Conservation (phyloP, 2,888 invertebrate genomes). For the Carterocephalus palaemon region DNA sequence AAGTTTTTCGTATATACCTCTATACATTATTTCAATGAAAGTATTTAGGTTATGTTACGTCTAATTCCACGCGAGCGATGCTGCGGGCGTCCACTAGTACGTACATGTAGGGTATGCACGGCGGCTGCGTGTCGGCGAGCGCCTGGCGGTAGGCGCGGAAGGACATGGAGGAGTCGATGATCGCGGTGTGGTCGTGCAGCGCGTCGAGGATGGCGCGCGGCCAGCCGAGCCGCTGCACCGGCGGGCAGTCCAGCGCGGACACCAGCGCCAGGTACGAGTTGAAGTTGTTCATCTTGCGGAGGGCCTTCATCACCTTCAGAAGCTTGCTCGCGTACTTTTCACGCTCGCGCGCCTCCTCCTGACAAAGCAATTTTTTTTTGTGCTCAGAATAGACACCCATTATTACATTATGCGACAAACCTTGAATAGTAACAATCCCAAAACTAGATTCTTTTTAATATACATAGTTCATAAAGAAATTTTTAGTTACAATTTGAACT, state of each 20-base stretch:
- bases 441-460: too few relatives aligned
- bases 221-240: slow-evolving; percentile 95
- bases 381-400: too few relatives aligned
- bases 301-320: slow-evolving; percentile 98
- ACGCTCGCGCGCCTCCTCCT: slow-evolving; percentile 93
- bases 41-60: too few relatives aligned
- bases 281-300: slow-evolving; percentile 98
- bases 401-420: too few relatives aligned
- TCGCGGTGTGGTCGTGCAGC: slow-evolving; percentile 94
- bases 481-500: too few relatives aligned
- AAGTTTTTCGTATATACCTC: too few relatives aligned
- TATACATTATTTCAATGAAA: too few relatives aligned
- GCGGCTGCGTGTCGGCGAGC: slow-evolving; percentile 95
- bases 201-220: slow-evolving; percentile 94
- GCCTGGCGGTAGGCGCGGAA: slow-evolving; percentile 98
- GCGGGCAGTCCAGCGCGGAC: slow-evolving; percentile 97
- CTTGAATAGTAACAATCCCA: too few relatives aligned
- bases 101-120: slow-evolving; percentile 99
- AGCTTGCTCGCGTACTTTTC: slow-evolving; percentile 97
- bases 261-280: slow-evolving; percentile 98
- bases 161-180: slow-evolving; percentile 98
- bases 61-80: too few relatives aligned
- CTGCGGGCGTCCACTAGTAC: too few relatives aligned
- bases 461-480: too few relatives aligned
- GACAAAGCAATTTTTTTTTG: too few relatives aligned